Conservation (phyloP, 2,797 vertebrate genomes). For the Euthynnus affinis region DNA sequence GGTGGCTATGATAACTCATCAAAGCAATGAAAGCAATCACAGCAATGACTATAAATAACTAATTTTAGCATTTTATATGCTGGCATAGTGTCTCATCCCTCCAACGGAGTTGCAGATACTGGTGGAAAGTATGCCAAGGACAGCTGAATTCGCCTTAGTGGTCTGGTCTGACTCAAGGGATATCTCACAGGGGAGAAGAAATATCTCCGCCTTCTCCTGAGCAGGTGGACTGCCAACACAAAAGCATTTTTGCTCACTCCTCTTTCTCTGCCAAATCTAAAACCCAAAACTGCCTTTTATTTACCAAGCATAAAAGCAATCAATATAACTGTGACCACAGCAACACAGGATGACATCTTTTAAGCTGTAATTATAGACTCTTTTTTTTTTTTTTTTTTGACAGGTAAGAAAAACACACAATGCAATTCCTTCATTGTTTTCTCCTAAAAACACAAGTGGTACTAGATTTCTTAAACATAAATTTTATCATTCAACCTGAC, state of each 20-base stretch:
- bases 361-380: background rate
- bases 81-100: conserved; percentile 35
- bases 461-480: background rate
- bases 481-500: background rate
- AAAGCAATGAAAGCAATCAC: conserved; percentile 6
- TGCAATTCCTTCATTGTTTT: background rate
- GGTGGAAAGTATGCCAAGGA: conserved; percentile 73
- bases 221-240: conserved; percentile 40
- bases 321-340: background rate
- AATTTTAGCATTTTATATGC: conserved; percentile 30
- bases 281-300: conserved; percentile 4
- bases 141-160: conserved; percentile 59
- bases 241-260: background rate
- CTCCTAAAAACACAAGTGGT: too few species aligned
- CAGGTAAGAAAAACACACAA: background rate
- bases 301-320: conserved; percentile 24
- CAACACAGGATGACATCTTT: background rate
- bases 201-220: conserved; percentile 25
- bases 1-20: background rate
- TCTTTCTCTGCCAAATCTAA: conserved; percentile 6
- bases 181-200: conserved; percentile 47
- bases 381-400: too few species aligned
- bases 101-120: conserved; percentile 44
- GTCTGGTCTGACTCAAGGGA: conserved; percentile 62
- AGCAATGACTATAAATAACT: conserved; percentile 24